A percentile compares a stretch with the other conserved stretches of the same genome.
Conservation (phyloP, 2,888 invertebrate genomes). For the Eilema depressum region DNA sequence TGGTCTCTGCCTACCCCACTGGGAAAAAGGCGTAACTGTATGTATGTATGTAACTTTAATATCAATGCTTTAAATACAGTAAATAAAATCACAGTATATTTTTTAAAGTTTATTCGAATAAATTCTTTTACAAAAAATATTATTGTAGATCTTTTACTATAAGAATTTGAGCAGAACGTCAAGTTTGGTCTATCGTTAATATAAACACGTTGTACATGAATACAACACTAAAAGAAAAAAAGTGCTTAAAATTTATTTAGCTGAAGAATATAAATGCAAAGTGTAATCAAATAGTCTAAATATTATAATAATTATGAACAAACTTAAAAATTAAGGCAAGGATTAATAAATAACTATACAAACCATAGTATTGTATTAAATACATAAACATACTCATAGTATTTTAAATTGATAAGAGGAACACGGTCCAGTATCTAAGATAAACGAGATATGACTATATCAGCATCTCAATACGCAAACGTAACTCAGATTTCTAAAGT, state of each 20-base stretch:
- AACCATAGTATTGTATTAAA: neutral
- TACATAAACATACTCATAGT: neutral
- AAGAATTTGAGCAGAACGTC: conserved; percentile 36
- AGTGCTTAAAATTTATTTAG: neutral
- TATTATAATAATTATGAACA: neutral
- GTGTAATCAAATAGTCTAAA: neutral
- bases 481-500: too few species aligned
- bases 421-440: neutral
- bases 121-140: conserved; percentile 45
- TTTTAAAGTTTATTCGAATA: conserved; percentile 43
- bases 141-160: conserved; percentile 14
- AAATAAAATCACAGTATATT: conserved; percentile 28
- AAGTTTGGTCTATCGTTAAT: neutral
- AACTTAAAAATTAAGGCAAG: conserved; percentile 14
- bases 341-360: neutral
- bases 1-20: too few species aligned
- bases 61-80: neutral
- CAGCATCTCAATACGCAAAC: conserved; percentile 1
- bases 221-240: too few species aligned
- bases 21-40: too few species aligned
- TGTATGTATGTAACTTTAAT: too few species aligned
- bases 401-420: neutral
- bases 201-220: neutral
- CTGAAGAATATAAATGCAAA: conserved; percentile 7
- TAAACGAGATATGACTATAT: neutral